A percentile compares a stretch with the other conserved stretches of the same genome.
Conservation (phyloP, 1,140 invertebrate species). For the Drosophila mojavensis region DNA sequence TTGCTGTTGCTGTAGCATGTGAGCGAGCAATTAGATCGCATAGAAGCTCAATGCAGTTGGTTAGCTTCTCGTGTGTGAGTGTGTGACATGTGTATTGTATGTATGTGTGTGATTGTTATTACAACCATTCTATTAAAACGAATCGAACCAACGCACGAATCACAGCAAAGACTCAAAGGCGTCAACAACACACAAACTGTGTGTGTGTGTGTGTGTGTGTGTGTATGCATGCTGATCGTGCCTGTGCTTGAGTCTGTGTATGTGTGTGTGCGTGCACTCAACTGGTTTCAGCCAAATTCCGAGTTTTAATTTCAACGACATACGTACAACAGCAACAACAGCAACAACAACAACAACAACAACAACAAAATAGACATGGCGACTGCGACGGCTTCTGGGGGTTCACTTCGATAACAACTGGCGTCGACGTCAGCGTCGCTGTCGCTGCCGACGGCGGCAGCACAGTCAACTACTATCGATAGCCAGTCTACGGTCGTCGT, state of each 20-base stretch:
- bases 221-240: slow-evolving; percentile 16
- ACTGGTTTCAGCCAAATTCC: slow-evolving; percentile 81
- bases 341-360: slow-evolving; percentile 44
- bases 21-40: slow-evolving; percentile 70
- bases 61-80: not conserved
- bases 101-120: slow-evolving; percentile 31
- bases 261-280: slow-evolving; percentile 62
- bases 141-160: slow-evolving; percentile 68
- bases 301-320: slow-evolving; percentile 74
- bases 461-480: slow-evolving; percentile 70
- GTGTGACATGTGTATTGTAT: slow-evolving; percentile 1
- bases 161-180: slow-evolving; percentile 64
- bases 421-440: slow-evolving; percentile 2
- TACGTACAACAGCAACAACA: slow-evolving; percentile 49
- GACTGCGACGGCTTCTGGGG: slow-evolving; percentile 16
- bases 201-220: slow-evolving; percentile 36
- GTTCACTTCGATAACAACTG: slow-evolving; percentile 27
- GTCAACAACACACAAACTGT: slow-evolving; percentile 38
- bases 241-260: slow-evolving; percentile 16
- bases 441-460: slow-evolving; percentile 2
- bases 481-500: slow-evolving; percentile 45
- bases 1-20: slow-evolving; percentile 62
- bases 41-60: slow-evolving; percentile 25
- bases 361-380: slow-evolving; percentile 7
- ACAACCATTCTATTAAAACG: slow-evolving; percentile 71